Base-by-base conservation (phyloP, 2,888 invertebrate genomes). In the Aporophyla nigra region DNA sequence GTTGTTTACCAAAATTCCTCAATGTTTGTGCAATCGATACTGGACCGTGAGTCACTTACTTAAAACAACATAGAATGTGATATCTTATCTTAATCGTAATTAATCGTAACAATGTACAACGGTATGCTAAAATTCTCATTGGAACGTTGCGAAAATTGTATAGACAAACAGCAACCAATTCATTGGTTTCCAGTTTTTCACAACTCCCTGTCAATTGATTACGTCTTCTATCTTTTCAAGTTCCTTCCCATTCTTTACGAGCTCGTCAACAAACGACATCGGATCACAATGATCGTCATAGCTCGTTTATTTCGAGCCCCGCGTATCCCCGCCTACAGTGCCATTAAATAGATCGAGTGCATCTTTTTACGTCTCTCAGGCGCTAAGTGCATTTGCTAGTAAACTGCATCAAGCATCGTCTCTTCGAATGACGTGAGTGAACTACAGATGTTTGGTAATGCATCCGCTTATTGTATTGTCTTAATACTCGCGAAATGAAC, bases 341-440 rank as follows among this genome's bases (percentile, higher is more conserved):
- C 93, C 93, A 93, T 95, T 95, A 95, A 94, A 93, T 93, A 94
- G 93, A 93, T 93, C 93, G 93, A 92, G 92, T 92, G 92, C 94
- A 94, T 95, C 94, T 94, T 95, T 95, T 95, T 95, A 94, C 93
- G 92, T 94, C 93, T 93, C 93, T 91, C 91, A 87, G 58, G 91
- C 92, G 93, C 92, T 96, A 95, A 96, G 96, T 96, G 96, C 95
- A 94, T 95, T 95, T 94, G 93, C 95, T 93, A 94, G 95, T 95
- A 93, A 91, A 93, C 92, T 93, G 92, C 93, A 93, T 92, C 91
- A 91, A 91, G 91, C 71, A 84, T 80, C 81, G 81, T 82, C 85
- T 78, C 84, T 67, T 59, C 65, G 65, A 74, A 59, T 81, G 78
- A 84, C 80, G 76, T 83, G 74, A 79, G 75, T 83, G 74, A 27